Conservation (phyloP, 1,140 invertebrate species). For the Drosophila oshimai region DNA sequence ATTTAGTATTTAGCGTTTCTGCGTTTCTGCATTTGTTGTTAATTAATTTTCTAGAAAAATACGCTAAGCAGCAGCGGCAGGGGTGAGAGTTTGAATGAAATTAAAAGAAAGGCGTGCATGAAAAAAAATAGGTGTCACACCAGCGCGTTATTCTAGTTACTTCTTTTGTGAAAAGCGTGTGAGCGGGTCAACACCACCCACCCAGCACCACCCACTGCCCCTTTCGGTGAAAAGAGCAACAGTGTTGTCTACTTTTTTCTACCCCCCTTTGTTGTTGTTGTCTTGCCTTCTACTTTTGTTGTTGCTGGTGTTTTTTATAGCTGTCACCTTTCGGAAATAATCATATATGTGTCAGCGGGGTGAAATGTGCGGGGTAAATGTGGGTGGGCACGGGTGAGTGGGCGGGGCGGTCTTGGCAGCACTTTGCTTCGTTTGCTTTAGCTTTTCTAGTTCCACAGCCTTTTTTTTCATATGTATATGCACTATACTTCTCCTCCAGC, state of each 20-base stretch:
- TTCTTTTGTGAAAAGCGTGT: slow-evolving; percentile 26
- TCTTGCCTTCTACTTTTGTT: slow-evolving; percentile 55
- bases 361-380: neutral
- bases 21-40: slow-evolving; percentile 63
- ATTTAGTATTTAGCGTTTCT: slow-evolving; percentile 52
- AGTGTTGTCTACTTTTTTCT: slow-evolving; percentile 57
- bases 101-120: slow-evolving; percentile 48
- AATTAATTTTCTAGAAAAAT: slow-evolving; percentile 70
- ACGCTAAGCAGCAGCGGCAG: neutral
- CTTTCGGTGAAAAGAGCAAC: slow-evolving; percentile 68
- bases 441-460: slow-evolving; percentile 63
- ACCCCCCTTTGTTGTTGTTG: slow-evolving; percentile 37
- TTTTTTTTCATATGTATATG: neutral
- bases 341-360: slow-evolving; percentile 77
- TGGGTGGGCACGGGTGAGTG: neutral
- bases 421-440: slow-evolving; percentile 77
- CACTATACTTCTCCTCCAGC: slow-evolving; percentile 17
- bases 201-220: neutral
- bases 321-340: slow-evolving; percentile 81
- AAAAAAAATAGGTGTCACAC: slow-evolving; percentile 48
- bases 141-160: slow-evolving; percentile 27
- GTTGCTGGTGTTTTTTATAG: slow-evolving; percentile 62
- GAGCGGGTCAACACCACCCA: neutral
- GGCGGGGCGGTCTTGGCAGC: slow-evolving; percentile 37
- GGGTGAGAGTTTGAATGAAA: slow-evolving; percentile 46